phyloP scores from a whole-genome alignment of 2,888 invertebrate species.

The Tridacna gigas region DNA sequence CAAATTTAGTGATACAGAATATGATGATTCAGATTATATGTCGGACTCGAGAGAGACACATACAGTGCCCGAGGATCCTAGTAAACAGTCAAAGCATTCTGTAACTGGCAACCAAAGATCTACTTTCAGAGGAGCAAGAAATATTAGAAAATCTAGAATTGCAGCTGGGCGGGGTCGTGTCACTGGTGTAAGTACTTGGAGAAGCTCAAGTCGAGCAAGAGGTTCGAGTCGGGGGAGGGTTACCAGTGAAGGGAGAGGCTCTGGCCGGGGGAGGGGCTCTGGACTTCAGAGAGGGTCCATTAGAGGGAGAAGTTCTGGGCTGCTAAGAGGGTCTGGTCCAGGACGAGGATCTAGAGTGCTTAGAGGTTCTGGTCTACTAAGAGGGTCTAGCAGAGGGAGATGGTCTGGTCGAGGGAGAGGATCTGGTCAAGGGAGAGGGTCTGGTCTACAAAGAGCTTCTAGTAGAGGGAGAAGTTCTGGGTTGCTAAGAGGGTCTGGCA shows the following conservation, averaged over 20 bases:
- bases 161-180: no score
- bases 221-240: neutral
- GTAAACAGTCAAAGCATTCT: no score
- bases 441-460: neutral
- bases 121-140: no score
- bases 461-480: neutral
- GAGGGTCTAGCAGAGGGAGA: neutral
- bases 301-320: neutral
- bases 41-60: no score
- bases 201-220: neutral
- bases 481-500: neutral
- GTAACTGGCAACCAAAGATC: no score
- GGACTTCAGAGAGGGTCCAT: neutral
- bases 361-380: neutral
- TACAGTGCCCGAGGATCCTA: no score
- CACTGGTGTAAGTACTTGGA: neutral
- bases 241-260: neutral
- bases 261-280: neutral
- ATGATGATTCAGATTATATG: no score
- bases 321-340: neutral
- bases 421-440: neutral
- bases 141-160: no score
- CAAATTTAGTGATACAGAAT: no score
- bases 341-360: no score
- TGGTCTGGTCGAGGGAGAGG: neutral